Evolutionary conservation across 2,888 invertebrate genomes (phyloP).

Genomic region (Acrobasis consociella): DNA sequence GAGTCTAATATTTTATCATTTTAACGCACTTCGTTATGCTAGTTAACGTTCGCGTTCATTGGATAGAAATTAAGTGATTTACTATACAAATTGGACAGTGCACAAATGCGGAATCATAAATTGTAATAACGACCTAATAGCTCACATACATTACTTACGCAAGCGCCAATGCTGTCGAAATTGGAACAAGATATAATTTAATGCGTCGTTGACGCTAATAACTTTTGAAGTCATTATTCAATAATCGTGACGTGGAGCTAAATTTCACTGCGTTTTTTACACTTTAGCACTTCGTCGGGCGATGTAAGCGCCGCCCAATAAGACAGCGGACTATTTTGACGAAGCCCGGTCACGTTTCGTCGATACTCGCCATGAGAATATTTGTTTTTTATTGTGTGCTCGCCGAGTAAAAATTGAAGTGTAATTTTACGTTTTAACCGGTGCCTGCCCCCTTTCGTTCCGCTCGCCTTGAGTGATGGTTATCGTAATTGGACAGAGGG

Average conservation of each 20-base stretch:
- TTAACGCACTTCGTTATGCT: slow-evolving; percentile 52
- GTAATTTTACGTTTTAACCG: slow-evolving; percentile 81
- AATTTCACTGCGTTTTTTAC: slow-evolving; percentile 79
- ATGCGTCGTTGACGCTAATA: slow-evolving; percentile 58
- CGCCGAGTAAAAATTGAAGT: slow-evolving; percentile 79
- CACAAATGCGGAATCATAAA: slow-evolving; percentile 30
- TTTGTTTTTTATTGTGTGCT: slow-evolving; percentile 81
- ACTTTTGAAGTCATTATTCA: slow-evolving; percentile 76
- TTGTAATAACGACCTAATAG: slow-evolving; percentile 25
- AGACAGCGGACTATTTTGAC: slow-evolving; percentile 81
- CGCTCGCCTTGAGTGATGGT: slow-evolving; percentile 82
- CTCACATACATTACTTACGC: slow-evolving; percentile 11
- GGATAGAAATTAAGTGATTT: slow-evolving; percentile 38
- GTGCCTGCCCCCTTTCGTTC: slow-evolving; percentile 82
- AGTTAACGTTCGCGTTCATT: slow-evolving; percentile 44
- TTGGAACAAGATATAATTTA: slow-evolving; percentile 48
- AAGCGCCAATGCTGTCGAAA: slow-evolving; percentile 34
- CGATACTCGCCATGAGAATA: slow-evolving; percentile 82
- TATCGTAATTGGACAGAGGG: slow-evolving; percentile 81
- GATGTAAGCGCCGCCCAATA: slow-evolving; percentile 75
- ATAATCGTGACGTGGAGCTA: slow-evolving; percentile 76
- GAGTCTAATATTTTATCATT: slow-evolving; percentile 69
- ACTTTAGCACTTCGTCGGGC: slow-evolving; percentile 77
- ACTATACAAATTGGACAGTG: slow-evolving; percentile 26
- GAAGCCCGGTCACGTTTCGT: slow-evolving; percentile 82